Base-by-base conservation (phyloP, 1,140 invertebrate genomes). In the Drosophila ananassae region DNA sequence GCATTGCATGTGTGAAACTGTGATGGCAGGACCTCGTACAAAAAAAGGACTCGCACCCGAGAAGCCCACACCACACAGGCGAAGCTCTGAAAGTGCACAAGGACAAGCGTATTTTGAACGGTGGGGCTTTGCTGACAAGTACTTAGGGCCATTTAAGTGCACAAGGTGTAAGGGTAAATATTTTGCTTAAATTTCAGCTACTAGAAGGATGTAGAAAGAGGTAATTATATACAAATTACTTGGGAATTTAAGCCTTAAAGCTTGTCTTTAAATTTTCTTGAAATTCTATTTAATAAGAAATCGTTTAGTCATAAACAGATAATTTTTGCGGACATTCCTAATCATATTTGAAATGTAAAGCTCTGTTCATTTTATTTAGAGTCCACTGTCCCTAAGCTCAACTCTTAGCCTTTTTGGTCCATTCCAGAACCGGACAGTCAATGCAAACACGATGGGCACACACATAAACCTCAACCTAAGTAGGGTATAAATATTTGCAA, bases 401-500 rank as follows among this genome's bases (percentile, higher is more conserved):
- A 37, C 10, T 21, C 53, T 75, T 46, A 74, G 25, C 24, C 51
- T 22, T 44, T 44, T n/a, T 39, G 50, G 32, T 44, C 3, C 13
- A 50, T 44, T 75, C 53, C 28, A 24, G 52, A 59, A 50, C 13
- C 58, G 34, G 46, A 56, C 47, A 47, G 63, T 37, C 52, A 37
- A 53, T 8, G 51, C 72, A 55, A 75, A 56, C 62, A 56, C 39
- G 46, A 56, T 76, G 51, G 55, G 54, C 50, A 74, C 34, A 58
- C 72, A 57, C 72, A 68, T 76, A 76, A 68, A 76, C 75, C 72
- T 60, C 51, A 59, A 46, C 52, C 37, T 76, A 76, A 76, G 61
- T 76, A 67, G 66, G 76, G 71, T 78, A 73, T 57, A 82, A 71
- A 75, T 77, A 77, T 77, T 68, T 72, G 63, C 66, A 73, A 77